Base-by-base conservation (phyloP, 2,888 invertebrate species). In the Bhutanitis thaidina region DNA sequence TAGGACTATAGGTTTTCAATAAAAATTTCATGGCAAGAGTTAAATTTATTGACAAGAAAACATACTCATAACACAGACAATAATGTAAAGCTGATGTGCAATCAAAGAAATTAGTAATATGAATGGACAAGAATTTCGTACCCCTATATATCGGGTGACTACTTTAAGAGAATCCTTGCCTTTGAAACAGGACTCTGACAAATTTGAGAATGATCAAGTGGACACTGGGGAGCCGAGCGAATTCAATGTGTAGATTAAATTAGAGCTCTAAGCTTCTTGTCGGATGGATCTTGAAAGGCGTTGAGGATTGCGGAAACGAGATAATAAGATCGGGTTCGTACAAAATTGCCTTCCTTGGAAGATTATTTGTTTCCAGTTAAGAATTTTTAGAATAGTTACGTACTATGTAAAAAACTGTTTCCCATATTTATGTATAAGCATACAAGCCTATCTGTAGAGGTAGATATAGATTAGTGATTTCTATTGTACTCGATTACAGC, bases 121-220 rank as follows among this genome's bases (percentile, higher is more conserved):
- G 25, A 16, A 9, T 35, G 20, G 15, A 27, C 16, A 25, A 43
- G 32, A 20, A 52, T 38, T 46, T 30, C 16, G 39, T 20, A 30
- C 35, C 52, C 36, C 46, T 44, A 62, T 61, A 65, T 76, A 77
- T 79, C 71, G 59, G 61, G 65, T 77, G 72, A 61, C 74, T 67
- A 65, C 65, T 64, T 62, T 57, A 58, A 55, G 61, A 64, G 63
- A 59, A 36, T 37, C 49, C 51, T 49, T 55, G 59, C 74, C 77
- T 83, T 82, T 83, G 85, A 77, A 78, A 83, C 66, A 56, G 61
- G 75, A 81, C 62, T 65, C 73, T 62, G 54, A 67, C 65, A 69
- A 76, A 79, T 78, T 76, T 64, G 75, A 77, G 74, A 65, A 77
- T 77, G 80, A 83, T 80, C 78, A 75, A 85, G 85, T 73, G 78